Base-by-base conservation (phyloP, 2,888 invertebrate genomes). In the Coleophora deauratella region DNA sequence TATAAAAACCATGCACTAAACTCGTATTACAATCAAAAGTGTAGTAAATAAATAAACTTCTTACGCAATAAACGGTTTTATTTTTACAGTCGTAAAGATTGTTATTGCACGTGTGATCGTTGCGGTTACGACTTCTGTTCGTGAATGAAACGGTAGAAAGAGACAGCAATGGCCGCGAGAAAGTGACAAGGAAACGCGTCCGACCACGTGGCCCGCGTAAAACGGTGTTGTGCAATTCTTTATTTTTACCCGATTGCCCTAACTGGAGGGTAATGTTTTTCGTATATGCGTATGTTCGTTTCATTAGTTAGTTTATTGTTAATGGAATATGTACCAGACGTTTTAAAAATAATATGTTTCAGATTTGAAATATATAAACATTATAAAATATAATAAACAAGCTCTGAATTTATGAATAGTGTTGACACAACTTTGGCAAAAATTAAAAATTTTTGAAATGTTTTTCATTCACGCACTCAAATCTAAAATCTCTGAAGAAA, bases 1-100 rank as follows among this genome's bases (percentile, higher is more conserved):
- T 80, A 81, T 81, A 87, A 87, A 87, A 85, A 80, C 79, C 82
- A 80, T 81, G 84, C 86, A 80, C 85, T 86, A 86, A 86, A 85
- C 80, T 70, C 72, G 60, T 61, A 56, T 63, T 62, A 71, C 74
- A 72, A 68, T 75, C 72, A 69, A 77, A 81, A 82, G 60, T 55
- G 78, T 70, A 68, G 63, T 76, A 84, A 80, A 85, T 80, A 79
- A 79, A 81, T 74, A 80, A 75, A 79, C 54, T 69, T 67, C 68
- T 60, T 76, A 81, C 66, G 57, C 81, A 78, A 82, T 79, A 82
- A 78, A 81, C 72, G 67, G 62, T 82, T 84, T 82, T 82, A 84
- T 84, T 75, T 69, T 68, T 64, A 77, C 52, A 49, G 53, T 61
- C 62, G 65, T 81, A 82, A 85, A 85, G 85, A 74, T 78, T 79